Evolutionary conservation across 2,797 vertebrate species (phyloP).

Genomic region (Mormyrops boulengeri): DNA sequence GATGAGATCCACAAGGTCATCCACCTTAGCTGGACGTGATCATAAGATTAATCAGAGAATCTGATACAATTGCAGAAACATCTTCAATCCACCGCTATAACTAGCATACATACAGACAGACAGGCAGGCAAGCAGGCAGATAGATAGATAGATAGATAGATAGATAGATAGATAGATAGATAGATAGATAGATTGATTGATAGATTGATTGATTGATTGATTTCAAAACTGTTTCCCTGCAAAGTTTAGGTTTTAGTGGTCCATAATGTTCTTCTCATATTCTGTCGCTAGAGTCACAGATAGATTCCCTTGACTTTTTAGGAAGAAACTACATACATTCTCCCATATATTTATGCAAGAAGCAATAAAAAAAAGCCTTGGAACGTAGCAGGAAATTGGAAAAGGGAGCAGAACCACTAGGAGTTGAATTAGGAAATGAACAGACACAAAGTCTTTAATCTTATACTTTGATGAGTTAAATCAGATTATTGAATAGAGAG

Average conservation of each 20-base stretch:
- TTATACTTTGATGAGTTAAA: background rate
- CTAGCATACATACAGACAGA: background rate
- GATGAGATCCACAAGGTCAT: background rate
- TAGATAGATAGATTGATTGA: too few relatives aligned
- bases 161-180: too few relatives aligned
- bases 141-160: too few relatives aligned
- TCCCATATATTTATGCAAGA: background rate
- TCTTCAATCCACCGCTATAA: background rate
- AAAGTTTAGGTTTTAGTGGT: background rate
- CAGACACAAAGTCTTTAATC: slow-evolving; percentile 6
- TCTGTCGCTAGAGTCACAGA: background rate
- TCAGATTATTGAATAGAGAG: background rate
- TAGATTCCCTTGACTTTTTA: background rate
- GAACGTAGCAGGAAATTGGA: background rate
- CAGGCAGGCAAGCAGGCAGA: too few relatives aligned
- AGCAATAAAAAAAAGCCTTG: background rate
- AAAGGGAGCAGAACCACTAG: background rate
- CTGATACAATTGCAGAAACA: background rate
- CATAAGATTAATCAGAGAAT: background rate
- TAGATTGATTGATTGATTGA: background rate
- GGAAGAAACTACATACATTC: background rate
- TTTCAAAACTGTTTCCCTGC: background rate
- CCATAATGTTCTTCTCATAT: background rate
- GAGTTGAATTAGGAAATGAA: background rate
- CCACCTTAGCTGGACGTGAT: background rate